A percentile compares a stretch with the other conserved stretches of the same genome.
Conservation (phyloP, 2,113 vertebrate genomes). For the Ginglymostoma cirratum region DNA sequence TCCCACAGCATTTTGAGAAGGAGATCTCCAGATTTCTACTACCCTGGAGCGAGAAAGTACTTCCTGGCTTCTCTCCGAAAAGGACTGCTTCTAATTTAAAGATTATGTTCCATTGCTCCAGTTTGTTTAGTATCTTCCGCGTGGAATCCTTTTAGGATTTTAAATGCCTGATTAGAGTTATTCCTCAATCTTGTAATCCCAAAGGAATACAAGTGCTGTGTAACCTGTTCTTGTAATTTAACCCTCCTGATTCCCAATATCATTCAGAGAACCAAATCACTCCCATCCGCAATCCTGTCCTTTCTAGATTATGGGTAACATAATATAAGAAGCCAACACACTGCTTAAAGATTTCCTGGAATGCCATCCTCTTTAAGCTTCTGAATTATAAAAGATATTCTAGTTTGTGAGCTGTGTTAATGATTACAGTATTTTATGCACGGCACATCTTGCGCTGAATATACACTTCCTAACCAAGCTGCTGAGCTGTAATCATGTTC, state of each 20-base stretch:
- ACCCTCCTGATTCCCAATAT: neutral
- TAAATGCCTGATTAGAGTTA: neutral
- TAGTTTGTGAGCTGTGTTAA: neutral
- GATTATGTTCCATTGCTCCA: neutral
- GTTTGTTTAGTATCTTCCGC: neutral
- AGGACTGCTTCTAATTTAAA: neutral
- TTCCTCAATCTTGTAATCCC: neutral
- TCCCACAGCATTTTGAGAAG: neutral
- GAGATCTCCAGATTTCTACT: neutral
- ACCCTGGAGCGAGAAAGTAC: neutral
- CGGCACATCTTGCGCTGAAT: neutral
- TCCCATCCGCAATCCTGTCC: neutral
- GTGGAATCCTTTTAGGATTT: neutral
- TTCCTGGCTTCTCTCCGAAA: neutral
- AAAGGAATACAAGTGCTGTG: neutral
- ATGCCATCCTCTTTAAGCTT: neutral
- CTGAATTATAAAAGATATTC: neutral
- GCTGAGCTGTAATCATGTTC: neutral
- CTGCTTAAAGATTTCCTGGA: neutral
- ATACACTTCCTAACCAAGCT: neutral
- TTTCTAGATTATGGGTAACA: neutral
- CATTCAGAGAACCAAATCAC: neutral
- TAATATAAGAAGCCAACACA: neutral
- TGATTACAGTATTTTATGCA: neutral
- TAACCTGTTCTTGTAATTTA: neutral